Percentiles rank a stretch among this genome's conserved stretches.
phyloP scores from a whole-genome alignment of 2,113 vertebrate species.

The Albula glossodonta region DNA sequence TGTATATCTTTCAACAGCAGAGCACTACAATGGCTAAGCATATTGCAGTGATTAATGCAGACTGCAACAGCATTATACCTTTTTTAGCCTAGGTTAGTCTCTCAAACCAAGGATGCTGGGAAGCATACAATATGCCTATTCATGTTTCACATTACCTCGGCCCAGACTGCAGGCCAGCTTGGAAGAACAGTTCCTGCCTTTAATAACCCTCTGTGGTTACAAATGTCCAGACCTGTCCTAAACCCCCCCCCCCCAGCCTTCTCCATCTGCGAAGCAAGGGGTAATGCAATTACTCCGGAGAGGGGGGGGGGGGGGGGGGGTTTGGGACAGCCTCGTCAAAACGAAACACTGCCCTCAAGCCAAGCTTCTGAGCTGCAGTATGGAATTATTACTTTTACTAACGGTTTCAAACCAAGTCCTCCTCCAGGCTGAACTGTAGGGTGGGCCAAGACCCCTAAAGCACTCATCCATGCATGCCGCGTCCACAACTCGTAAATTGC shows the following conservation, averaged over 20 bases:
- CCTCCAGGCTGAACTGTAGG: background rate
- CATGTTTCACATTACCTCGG: background rate
- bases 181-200: background rate
- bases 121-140: background rate
- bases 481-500: background rate
- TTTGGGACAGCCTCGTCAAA: slow-evolving; percentile 14
- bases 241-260: background rate
- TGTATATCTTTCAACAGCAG: slow-evolving; percentile 5
- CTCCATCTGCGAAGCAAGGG: slow-evolving; percentile 25
- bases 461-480: background rate
- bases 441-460: background rate
- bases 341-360: background rate
- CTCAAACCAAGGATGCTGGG: background rate
- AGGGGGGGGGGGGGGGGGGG: slow-evolving; percentile 9
- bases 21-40: slow-evolving; percentile 11
- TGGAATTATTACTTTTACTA: background rate
- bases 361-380: background rate
- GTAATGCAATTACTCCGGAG: slow-evolving; percentile 37
- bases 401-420: background rate
- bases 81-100: background rate
- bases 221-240: background rate
- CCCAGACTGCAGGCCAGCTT: background rate
- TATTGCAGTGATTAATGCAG: background rate
- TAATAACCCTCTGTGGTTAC: background rate
- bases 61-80: background rate